Evolutionary conservation across 2,113 vertebrate species (phyloP).

Genomic region (Ciconia boyciana): DNA sequence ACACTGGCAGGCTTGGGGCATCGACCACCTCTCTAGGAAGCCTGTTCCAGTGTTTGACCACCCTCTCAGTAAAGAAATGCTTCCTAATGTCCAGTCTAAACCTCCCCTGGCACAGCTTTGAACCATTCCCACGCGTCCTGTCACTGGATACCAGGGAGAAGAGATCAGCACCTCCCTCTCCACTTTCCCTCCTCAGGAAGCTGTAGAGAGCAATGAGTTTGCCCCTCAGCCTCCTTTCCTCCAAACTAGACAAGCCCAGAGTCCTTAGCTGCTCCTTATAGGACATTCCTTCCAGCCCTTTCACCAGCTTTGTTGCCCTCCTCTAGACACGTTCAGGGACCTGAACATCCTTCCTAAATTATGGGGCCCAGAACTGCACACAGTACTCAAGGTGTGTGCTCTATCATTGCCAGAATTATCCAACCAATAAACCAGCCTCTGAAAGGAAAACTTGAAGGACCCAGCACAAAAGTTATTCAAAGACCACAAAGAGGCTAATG

Average conservation of each 20-base stretch:
- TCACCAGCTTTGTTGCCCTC: background rate
- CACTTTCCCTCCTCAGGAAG: background rate
- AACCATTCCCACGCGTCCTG: background rate
- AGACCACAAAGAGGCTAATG: background rate
- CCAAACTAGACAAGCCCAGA: background rate
- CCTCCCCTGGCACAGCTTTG: background rate
- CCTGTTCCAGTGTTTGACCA: background rate
- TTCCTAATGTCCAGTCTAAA: background rate
- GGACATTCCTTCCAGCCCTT: background rate
- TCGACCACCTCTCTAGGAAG: background rate
- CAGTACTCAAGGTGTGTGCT: background rate
- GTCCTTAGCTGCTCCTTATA: background rate
- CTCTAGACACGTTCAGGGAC: background rate
- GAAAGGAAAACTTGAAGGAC: background rate
- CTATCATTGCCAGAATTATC: background rate
- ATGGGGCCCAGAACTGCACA: background rate
- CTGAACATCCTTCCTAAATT: background rate
- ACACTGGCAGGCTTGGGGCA: background rate
- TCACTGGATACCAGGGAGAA: background rate
- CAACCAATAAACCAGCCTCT: background rate
- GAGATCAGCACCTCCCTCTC: background rate
- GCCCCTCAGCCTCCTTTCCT: background rate
- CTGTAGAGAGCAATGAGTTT: background rate
- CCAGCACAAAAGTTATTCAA: background rate
- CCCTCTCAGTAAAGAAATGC: background rate